phyloP scores from a whole-genome alignment of 2,113 vertebrate genomes.

The Catharus minimus region DNA sequence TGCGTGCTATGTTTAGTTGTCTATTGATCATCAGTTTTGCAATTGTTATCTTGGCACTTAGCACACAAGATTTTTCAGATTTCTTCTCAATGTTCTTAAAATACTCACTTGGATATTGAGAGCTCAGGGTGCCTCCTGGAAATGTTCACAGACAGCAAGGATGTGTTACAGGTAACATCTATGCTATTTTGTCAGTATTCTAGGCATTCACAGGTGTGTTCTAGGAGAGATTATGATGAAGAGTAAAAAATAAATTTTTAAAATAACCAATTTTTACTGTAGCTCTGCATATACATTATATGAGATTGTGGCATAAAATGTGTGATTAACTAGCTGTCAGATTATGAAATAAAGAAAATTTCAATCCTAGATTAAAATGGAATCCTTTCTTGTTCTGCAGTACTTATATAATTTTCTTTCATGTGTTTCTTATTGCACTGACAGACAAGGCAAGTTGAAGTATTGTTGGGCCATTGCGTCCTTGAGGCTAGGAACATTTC shows the following conservation, averaged over 20 bases:
- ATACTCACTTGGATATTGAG: background rate
- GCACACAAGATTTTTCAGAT: background rate
- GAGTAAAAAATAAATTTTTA: background rate
- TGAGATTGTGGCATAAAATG: background rate
- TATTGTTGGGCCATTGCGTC: background rate
- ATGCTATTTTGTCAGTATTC: accelerated
- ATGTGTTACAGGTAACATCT: background rate
- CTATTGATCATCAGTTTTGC: background rate
- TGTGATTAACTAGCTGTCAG: accelerated
- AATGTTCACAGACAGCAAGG: background rate
- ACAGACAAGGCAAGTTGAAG: background rate
- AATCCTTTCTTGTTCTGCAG: background rate
- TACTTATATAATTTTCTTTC: background rate
- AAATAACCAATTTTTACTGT: background rate
- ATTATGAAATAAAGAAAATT: background rate
- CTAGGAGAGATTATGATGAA: background rate
- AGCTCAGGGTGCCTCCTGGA: background rate
- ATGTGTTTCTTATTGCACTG: background rate
- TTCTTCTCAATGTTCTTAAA: background rate
- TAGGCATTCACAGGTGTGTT: background rate
- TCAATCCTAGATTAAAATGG: background rate
- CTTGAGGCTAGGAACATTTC: background rate
- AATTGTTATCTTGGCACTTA: background rate
- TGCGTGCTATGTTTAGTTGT: background rate
- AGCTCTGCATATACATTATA: background rate